Conservation (phyloP, 2,888 invertebrate species). For the Ypsolopha scabrella region DNA sequence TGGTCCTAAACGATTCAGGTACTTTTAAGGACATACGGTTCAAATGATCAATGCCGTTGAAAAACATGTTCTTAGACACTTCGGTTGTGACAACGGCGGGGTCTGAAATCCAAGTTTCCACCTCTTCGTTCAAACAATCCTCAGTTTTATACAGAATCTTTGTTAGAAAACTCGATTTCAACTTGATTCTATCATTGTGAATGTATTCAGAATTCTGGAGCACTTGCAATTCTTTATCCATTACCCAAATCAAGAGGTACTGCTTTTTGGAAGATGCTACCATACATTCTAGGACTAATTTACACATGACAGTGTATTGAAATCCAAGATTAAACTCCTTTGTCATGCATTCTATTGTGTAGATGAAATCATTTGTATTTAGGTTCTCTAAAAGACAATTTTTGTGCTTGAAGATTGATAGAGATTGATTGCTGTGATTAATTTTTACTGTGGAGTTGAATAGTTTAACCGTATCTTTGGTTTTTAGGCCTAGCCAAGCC, state of each 20-base stretch:
- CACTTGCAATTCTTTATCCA: constrained; percentile 72
- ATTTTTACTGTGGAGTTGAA: constrained; percentile 71
- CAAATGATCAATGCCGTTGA: constrained; percentile 63
- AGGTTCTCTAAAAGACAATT: constrained; percentile 21
- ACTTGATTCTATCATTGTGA: constrained; percentile 31
- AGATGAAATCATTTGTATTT: constrained; percentile 62
- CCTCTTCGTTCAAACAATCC: constrained; percentile 42
- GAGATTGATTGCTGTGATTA: constrained; percentile 25
- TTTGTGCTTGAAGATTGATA: constrained; percentile 21
- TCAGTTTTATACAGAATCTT: constrained; percentile 71
- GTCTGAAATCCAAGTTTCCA: constrained; percentile 66
- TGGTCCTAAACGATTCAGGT: constrained; percentile 62
- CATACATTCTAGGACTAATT: constrained; percentile 64
- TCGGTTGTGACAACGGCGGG: constrained; percentile 58
- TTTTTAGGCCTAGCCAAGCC: constrained; percentile 67
- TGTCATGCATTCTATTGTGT: constrained; percentile 60
- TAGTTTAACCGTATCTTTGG: constrained; percentile 55
- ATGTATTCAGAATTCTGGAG: constrained; percentile 33
- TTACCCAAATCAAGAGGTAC: constrained; percentile 71
- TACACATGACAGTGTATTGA: constrained; percentile 64
- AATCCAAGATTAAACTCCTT: constrained; percentile 56
- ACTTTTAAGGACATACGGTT: constrained; percentile 65
- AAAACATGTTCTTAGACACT: constrained; percentile 72
- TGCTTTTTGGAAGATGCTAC: constrained; percentile 50
- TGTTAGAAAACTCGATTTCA: constrained; percentile 59